These are phyloP conservation scores for Petrocephalus schoutedeni DNA, from an alignment of 2,797 vertebrate species.

Conservation along the genomic window DNA sequence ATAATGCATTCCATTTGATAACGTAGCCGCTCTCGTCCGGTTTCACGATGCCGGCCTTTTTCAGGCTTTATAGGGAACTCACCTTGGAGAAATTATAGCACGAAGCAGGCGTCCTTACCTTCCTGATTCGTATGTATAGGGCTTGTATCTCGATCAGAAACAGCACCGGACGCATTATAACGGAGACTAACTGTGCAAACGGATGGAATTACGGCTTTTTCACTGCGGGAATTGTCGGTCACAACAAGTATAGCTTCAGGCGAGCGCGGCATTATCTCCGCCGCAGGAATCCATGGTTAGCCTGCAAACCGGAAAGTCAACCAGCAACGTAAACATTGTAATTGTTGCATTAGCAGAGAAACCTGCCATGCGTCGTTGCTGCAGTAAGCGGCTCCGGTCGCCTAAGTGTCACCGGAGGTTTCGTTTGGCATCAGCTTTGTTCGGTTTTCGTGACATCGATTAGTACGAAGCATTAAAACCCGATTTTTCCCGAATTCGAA, in stretches of 20 bases:
- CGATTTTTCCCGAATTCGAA: background rate
- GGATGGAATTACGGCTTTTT: background rate
- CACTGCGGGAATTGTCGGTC: background rate
- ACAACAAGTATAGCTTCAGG: background rate
- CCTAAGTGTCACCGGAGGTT: background rate
- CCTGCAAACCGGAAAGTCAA: background rate
- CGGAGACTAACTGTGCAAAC: background rate
- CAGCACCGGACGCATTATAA: background rate
- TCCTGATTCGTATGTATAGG: background rate
- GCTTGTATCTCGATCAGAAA: background rate
- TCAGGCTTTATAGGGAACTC: background rate
- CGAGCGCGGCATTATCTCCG: background rate
- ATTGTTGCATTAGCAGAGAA: background rate
- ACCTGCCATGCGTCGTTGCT: background rate
- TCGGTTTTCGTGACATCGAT: background rate
- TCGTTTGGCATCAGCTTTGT: background rate
- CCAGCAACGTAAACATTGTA: background rate
- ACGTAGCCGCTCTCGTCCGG: background rate
- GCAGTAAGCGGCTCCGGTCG: background rate
- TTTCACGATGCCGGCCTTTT: background rate
- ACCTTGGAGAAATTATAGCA: background rate
- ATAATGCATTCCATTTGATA: background rate
- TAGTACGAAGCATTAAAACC: background rate
- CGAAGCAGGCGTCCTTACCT: background rate
- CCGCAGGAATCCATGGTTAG: background rate